These are phyloP conservation scores for Trichogramma pretiosum DNA, from an alignment of 1,140 invertebrate species.

Conservation along the genomic window DNA sequence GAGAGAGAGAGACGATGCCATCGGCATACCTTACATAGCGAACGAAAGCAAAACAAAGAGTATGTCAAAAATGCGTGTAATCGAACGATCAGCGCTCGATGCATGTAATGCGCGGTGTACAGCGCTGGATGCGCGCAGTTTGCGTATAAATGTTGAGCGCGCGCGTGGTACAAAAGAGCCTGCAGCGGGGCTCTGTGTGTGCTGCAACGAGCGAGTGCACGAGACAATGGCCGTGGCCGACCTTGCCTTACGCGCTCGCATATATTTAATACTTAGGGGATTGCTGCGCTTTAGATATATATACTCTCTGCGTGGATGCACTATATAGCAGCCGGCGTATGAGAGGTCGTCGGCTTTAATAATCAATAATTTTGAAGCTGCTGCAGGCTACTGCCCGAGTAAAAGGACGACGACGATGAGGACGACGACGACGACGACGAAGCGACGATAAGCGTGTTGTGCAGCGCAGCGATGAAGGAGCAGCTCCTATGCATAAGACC, in stretches of 20 bases:
- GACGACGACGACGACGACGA: not conserved
- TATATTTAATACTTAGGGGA: not conserved
- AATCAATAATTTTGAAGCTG: conserved; percentile 36
- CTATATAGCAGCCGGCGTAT: not conserved
- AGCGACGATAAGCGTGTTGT: not conserved
- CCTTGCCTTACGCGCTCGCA: too few relatives aligned
- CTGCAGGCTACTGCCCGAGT: not conserved
- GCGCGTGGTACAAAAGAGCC: not conserved
- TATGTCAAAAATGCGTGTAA: too few relatives aligned
- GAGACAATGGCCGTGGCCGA: too few relatives aligned
- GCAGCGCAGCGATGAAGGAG: conserved; percentile 15
- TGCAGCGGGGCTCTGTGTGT: not conserved
- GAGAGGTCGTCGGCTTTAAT: conserved; percentile 27
- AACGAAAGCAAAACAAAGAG: too few relatives aligned
- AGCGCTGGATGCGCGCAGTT: too few relatives aligned
- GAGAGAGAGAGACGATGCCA: too few relatives aligned
- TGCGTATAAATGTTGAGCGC: too few relatives aligned
- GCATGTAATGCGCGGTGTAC: too few relatives aligned
- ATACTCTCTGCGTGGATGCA: not conserved
- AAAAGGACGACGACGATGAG: not conserved
- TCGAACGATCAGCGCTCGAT: too few relatives aligned
- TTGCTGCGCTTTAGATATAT: not conserved
- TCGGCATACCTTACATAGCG: too few relatives aligned
- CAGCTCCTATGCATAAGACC: conserved; percentile 26
- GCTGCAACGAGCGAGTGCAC: not conserved